Conservation (phyloP, 2,113 vertebrate genomes). For the Strix uralensis region DNA sequence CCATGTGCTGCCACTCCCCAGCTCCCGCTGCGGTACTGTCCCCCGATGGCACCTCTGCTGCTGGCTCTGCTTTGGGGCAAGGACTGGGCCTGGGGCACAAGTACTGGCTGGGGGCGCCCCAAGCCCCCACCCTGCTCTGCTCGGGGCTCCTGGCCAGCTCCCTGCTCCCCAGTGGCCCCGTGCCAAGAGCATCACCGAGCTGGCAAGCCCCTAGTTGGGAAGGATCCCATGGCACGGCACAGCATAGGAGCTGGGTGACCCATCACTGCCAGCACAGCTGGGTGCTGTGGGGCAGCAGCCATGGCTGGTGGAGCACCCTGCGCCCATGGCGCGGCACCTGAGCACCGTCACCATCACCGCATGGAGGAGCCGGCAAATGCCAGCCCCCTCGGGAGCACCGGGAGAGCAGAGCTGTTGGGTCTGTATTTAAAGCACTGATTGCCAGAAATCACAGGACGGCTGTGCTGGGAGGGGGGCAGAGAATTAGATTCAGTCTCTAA, state of each 20-base stretch:
- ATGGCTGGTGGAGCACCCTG: not conserved
- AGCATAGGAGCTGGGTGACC: fast-evolving
- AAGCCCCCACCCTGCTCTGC: not conserved
- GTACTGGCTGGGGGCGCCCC: not conserved
- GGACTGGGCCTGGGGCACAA: not conserved
- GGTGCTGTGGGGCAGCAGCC: not conserved
- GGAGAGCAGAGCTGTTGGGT: conserved; percentile 38
- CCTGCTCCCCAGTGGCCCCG: not conserved
- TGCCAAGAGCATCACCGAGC: fast-evolving
- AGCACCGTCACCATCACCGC: fast-evolving
- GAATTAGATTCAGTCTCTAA: conserved; percentile 81
- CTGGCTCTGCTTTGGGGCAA: not conserved
- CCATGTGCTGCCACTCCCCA: fast-evolving
- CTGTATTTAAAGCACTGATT: conserved; percentile 77
- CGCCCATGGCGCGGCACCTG: not conserved
- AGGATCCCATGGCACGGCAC: not conserved
- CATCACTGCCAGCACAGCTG: not conserved
- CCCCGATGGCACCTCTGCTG: not conserved
- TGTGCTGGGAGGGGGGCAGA: conserved; percentile 67
- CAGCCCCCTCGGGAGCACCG: not conserved
- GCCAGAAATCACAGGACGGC: conserved; percentile 76
- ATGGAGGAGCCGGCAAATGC: not conserved
- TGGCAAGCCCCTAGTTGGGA: fast-evolving
- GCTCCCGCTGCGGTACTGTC: fast-evolving
- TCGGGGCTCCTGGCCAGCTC: not conserved